Evolutionary conservation across 2,888 invertebrate genomes (phyloP), one percentile per base, ranked within the genome.

Genomic region (Pinctada fucata): DNA sequence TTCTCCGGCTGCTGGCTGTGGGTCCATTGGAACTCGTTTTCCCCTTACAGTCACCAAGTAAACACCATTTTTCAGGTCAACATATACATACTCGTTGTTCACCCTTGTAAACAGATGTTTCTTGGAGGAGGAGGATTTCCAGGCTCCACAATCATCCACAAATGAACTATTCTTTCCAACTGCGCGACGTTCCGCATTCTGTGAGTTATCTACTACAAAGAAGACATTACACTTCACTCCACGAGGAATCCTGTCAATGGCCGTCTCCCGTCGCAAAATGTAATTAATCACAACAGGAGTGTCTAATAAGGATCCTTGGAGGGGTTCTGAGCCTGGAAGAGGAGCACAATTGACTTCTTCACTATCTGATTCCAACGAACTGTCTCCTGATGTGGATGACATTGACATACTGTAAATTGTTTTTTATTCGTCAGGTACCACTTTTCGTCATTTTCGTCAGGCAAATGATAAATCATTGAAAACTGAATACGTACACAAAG

Each of bases 21-120:
- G 76, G 45, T 51, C 58, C 4, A 76, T 4, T 4, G 76, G 76
- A n/a, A 64, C 16, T 47, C 48, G 51, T n/a, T 76, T 76, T 16
- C 64, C 69, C 10, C 70, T 76, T 16, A 70, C 13, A 66, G 47
- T 2, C 47, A 13, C 31, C n/a, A 52, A 8, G 51, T 63, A 63
- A 3, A 63, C 10, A 8, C 63, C 72, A 8, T 48, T 16, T 16
- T 63, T 52, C 10, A 47, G n/a, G 6, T 45, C 58, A 31, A 72
- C 58, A 45, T 16, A 45, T 48, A 45, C 13, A 8, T 31, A 72
- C 3, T 58, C 63, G 45, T 6, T 13, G 10, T 63, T 45, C 3
- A 48, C 45, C 51, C 10, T 49, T 10, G 65, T 50, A 52, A 75
- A 75, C 45, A 31, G 52, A 5, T 49, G 31, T 45, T 47, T 47